phyloP scores from a whole-genome alignment of 2,888 invertebrate species.

The Caenorhabditis drosophilae region DNA sequence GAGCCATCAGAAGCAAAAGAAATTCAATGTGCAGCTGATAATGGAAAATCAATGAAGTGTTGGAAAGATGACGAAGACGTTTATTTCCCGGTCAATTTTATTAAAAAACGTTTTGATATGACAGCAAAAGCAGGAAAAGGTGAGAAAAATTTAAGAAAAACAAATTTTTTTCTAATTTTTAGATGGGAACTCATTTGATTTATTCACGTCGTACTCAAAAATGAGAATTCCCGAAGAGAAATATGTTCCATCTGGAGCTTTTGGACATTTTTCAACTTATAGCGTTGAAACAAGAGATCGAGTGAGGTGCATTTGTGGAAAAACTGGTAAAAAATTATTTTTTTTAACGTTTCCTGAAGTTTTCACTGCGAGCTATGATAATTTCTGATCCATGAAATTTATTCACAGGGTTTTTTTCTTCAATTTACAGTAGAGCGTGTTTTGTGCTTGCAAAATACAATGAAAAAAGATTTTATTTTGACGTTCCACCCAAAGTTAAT shows the following conservation, averaged over 20 bases:
- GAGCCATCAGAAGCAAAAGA: conserved; percentile 17
- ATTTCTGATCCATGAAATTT: too few species aligned
- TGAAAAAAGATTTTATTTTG: too few species aligned
- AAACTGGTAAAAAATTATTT: too few species aligned
- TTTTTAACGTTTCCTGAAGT: too few species aligned
- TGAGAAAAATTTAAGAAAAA: conserved; percentile 7
- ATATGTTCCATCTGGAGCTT: conserved; percentile 87
- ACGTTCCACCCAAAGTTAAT: too few species aligned
- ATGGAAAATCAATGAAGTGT: conserved; percentile 42
- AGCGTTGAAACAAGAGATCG: conserved; percentile 94
- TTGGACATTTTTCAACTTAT: conserved; percentile 95
- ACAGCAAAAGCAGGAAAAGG: conserved; percentile 49
- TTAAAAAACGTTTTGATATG: conserved; percentile 60
- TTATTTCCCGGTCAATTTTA: conserved; percentile 56
- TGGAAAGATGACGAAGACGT: conserved; percentile 55
- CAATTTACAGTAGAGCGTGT: too few species aligned
- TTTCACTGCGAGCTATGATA: too few species aligned
- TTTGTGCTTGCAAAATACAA: too few species aligned
- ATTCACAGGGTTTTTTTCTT: conserved; percentile 2
- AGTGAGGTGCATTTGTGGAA: conserved; percentile 92
- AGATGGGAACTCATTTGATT: conserved; percentile 54
- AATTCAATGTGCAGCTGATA: conserved; percentile 29
- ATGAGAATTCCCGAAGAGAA: conserved; percentile 47
- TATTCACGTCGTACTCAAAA: conserved; percentile 60
- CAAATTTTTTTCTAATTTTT: neutral